Base-by-base conservation (phyloP, 2,113 vertebrate species). In the Mystacornis crossleyi region DNA sequence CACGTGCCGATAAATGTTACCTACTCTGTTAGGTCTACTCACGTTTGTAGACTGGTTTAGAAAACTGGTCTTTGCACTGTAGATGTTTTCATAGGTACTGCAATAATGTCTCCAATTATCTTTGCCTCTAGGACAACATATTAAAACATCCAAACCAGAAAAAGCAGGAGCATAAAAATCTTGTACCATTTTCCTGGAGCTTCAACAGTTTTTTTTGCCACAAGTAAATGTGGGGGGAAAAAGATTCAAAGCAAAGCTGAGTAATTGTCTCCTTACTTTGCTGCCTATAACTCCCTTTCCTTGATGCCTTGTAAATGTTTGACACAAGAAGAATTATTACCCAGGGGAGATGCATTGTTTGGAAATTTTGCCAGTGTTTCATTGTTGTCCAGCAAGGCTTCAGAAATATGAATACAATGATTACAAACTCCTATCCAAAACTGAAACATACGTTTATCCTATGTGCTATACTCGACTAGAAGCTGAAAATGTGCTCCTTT, bases 401-500 rank as follows among this genome's bases (percentile, higher is more conserved):
- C 62, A 90, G 50, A 92, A 75, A 61, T 48, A 69, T 0, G 0
- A 75, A 55, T 21, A 53, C 24, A 64, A 55, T 26, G 73, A 48
- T 16, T 11, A 85, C 19, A 42, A 87, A 50, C 9, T 48, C 13
- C n/a, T 55, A 65, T 33, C 45, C 67, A 90, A 80, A 92, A 77
- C 23, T 13, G 54, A 87, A 90, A 75, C 45, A 42, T 42, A 89
- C 78, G 31, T 47, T 96, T 93, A 42, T 66, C 75, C 45, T 64
- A 18, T 50, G 31, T 15, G 50, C 38, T 81, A 71, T 81, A 90
- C 67, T 86, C 95, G 83, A 24, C 58, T 78, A 83, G 42, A 94
- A 94, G 50, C 58, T 96, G 54, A 48, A 96, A 95, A 89, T 71
- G n/a, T 67, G 55, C 51, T 89, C 42, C 62, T 84, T 95, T 95